Conservation (phyloP, 2,113 vertebrate species). For the Vombatus ursinus region DNA sequence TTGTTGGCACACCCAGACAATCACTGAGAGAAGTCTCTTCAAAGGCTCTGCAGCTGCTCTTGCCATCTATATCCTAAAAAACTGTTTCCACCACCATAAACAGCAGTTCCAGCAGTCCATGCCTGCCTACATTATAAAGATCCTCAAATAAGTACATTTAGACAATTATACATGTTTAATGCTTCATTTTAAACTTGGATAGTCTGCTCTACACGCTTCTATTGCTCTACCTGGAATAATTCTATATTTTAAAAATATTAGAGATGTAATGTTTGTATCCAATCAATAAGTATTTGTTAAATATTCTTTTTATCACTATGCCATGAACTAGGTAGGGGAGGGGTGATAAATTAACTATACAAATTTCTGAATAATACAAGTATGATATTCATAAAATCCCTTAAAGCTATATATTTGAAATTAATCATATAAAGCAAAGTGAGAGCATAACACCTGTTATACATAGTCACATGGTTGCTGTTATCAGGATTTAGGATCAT, state of each 20-base stretch:
- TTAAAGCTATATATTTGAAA: neutral
- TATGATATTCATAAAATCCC: neutral
- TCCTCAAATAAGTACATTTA: conserved; percentile 21
- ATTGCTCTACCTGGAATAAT: neutral
- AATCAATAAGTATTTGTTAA: conserved; percentile 9
- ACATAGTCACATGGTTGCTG: neutral
- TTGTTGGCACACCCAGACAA: conserved; percentile 57
- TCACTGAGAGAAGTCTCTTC: conserved; percentile 55
- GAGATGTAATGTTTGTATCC: neutral
- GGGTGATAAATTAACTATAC: neutral
- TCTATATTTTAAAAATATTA: neutral
- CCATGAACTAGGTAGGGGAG: neutral
- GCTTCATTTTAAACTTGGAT: neutral
- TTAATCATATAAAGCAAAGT: neutral
- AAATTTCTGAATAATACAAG: neutral
- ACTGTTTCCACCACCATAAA: conserved; percentile 8
- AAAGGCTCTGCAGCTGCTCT: neutral
- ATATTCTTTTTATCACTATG: conserved; percentile 2
- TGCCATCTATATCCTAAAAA: conserved; percentile 38
- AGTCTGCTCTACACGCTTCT: neutral
- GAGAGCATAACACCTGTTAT: neutral
- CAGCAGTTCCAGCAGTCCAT: neutral
- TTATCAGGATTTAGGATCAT: neutral
- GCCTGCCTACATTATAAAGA: conserved; percentile 12
- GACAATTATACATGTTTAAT: neutral